Evolutionary conservation across 1,140 invertebrate genomes (phyloP), one percentile per base, ranked within the genome.

Genomic region (Philaenus spumarius): DNA sequence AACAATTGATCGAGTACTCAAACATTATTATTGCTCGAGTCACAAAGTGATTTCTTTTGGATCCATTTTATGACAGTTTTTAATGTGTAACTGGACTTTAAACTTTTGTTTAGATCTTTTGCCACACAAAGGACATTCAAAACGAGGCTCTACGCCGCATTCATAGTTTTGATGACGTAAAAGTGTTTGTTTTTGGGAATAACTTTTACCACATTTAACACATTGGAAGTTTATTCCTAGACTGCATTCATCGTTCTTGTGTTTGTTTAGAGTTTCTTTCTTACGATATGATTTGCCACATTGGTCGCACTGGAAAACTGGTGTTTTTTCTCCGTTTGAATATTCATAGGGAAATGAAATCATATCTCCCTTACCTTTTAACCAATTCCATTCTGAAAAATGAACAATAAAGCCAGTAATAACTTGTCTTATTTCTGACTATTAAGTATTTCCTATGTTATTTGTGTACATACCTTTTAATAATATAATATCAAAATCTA

Each of bases 281-380:
- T 52, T 77, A 69, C 89, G 88, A 74, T 90, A 90, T 37, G 85
- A 80, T 50, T 86, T 78, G 51, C 85, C 86, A 72, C 87, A 90
- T 62, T 79, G 78, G 48, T 69, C 68, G 62, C 75, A 77, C 22
- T 76, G 77, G 35, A 37, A 53, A 6, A 26, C 30, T 2, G 50
- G n/a, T n/a, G n/a, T n/a, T n/a, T n/a, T n/a, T n/a, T n/a, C 30
- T 39, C 37, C 50, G 3, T 30, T 30, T 30, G 26, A 3, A 9
- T 30, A 9, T 9, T 30, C 26, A n/a, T n/a, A 30, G 26, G 9
- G 26, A 30, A 30, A n/a, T n/a, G n/a, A n/a, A n/a, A n/a, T n/a
- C n/a, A n/a, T n/a, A n/a, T n/a, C n/a, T 30, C 26, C 26, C 26
- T n/a, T 4, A 30, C 26, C 3, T 35, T 39, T 39, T 34, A 37